A percentile compares a stretch with the other conserved stretches of the same genome.
These are phyloP conservation scores for Dicyrtoma fusca DNA, from an alignment of 2,888 invertebrate genomes.

Conservation along the genomic window DNA sequence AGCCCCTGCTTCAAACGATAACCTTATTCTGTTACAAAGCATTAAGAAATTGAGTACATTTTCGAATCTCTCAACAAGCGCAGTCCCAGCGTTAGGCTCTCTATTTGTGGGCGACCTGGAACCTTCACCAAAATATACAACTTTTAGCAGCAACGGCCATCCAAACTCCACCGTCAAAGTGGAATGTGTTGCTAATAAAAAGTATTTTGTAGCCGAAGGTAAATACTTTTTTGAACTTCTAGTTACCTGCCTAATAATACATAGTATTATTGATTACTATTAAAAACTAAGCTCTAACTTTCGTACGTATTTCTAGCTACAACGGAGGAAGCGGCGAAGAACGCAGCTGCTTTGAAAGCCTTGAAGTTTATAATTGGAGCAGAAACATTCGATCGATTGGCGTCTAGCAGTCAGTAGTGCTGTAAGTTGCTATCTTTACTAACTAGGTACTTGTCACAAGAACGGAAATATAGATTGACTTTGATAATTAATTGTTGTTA, in stretches of 20 bases:
- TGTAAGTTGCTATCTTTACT: too few species aligned
- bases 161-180: neutral
- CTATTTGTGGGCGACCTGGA: neutral
- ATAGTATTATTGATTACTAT: neutral
- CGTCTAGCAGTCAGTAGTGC: too few species aligned
- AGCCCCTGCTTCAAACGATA: neutral
- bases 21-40: neutral
- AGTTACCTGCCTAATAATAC: too few species aligned
- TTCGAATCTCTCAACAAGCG: neutral
- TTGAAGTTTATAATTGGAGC: conserved; percentile 14
- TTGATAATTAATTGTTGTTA: neutral
- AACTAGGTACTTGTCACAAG: too few species aligned
- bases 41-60: neutral
- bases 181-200: neutral
- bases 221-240: too few species aligned
- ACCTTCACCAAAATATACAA: neutral
- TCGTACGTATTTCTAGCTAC: neutral
- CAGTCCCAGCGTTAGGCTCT: conserved; percentile 1
- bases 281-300: too few species aligned
- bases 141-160: neutral
- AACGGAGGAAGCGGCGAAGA: conserved; percentile 19
- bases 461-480: neutral
- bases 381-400: neutral
- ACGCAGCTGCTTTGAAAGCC: neutral
- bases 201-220: conserved; percentile 9